Evolutionary conservation across 2,888 invertebrate species (phyloP).

Genomic region (Blastobasis lacticolella): DNA sequence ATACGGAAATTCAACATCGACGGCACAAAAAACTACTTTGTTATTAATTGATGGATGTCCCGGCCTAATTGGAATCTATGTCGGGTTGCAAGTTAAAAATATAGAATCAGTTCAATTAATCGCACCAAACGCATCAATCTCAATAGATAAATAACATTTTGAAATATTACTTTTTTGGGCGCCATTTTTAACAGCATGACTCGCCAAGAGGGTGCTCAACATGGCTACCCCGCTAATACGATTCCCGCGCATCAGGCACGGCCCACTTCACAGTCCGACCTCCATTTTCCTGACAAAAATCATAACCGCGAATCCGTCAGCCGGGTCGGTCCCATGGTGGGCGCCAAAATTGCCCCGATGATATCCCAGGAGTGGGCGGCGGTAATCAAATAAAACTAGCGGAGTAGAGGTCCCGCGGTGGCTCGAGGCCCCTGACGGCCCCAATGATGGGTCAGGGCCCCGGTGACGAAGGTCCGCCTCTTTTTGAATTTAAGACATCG

Average conservation of each 20-base stretch:
- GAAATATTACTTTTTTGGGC: too few relatives aligned
- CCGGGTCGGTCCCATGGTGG: conserved; percentile 20
- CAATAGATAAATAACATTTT: too few relatives aligned
- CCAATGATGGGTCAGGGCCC: conserved; percentile 28
- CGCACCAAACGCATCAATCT: too few relatives aligned
- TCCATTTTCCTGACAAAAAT: conserved; percentile 12
- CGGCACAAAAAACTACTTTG: too few relatives aligned
- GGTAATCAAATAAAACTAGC: conserved; percentile 47
- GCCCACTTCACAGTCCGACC: too few relatives aligned
- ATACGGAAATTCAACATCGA: conserved; percentile 7
- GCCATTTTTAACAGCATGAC: too few relatives aligned
- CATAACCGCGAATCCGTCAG: conserved; percentile 25
- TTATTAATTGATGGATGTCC: too few relatives aligned
- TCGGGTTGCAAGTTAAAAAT: too few relatives aligned
- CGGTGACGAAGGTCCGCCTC: conserved; percentile 35
- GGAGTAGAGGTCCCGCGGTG: conserved; percentile 27
- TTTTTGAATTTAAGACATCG: conserved; percentile 31
- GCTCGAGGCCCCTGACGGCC: conserved; percentile 32
- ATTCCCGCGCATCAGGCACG: too few relatives aligned
- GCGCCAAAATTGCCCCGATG: conserved; percentile 24
- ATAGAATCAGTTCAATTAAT: too few relatives aligned
- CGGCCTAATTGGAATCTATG: too few relatives aligned
- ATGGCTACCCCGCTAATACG: conserved; percentile 7
- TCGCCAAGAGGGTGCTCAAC: too few relatives aligned
- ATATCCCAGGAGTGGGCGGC: conserved; percentile 22